Evolutionary conservation across 1,140 invertebrate genomes (phyloP).

Genomic region (Zaprionus tsacasi): DNA sequence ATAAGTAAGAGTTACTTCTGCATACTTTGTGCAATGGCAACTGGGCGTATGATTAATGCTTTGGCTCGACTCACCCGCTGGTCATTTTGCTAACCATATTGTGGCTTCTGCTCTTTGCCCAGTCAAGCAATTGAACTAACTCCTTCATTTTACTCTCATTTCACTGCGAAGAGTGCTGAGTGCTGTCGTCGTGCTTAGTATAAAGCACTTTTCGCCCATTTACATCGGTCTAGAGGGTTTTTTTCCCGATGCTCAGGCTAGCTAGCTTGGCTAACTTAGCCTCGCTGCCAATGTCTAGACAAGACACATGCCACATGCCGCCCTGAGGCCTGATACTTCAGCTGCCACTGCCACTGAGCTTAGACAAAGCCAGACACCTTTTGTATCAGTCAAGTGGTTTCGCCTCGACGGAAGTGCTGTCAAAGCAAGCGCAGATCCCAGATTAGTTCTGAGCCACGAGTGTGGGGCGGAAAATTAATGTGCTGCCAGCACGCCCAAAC

Average conservation of each 20-base stretch:
- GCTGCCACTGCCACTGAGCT: conserved; percentile 6
- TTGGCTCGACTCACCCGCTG: conserved; percentile 28
- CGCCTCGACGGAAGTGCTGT: conserved; percentile 59
- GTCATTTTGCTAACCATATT: conserved; percentile 63
- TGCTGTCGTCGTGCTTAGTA: conserved; percentile 54
- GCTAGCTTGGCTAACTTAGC: conserved; percentile 1
- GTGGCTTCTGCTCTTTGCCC: conserved; percentile 30
- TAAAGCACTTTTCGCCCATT: conserved; percentile 11
- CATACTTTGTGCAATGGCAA: not conserved
- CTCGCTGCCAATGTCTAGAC: conserved; percentile 64
- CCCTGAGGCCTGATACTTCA: not conserved
- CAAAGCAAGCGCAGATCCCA: conserved; percentile 71
- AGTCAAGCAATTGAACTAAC: conserved; percentile 1
- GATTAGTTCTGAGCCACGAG: conserved; percentile 55
- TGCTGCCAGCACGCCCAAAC: conserved; percentile 55
- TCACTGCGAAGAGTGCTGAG: conserved; percentile 54
- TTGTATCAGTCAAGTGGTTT: conserved; percentile 62
- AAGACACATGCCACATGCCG: conserved; percentile 20
- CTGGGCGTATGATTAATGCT: conserved; percentile 62
- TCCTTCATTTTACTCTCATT: conserved; percentile 77
- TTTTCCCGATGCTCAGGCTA: conserved; percentile 13
- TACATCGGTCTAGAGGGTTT: conserved; percentile 8
- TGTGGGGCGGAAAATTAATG: conserved; percentile 59
- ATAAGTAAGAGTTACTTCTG: no score
- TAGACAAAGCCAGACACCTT: conserved; percentile 57